A percentile compares a stretch with the other conserved stretches of the same genome.
These are phyloP conservation scores for Toxotes lorentzi DNA, from an alignment of 2,797 vertebrate species.

Conservation along the genomic window DNA sequence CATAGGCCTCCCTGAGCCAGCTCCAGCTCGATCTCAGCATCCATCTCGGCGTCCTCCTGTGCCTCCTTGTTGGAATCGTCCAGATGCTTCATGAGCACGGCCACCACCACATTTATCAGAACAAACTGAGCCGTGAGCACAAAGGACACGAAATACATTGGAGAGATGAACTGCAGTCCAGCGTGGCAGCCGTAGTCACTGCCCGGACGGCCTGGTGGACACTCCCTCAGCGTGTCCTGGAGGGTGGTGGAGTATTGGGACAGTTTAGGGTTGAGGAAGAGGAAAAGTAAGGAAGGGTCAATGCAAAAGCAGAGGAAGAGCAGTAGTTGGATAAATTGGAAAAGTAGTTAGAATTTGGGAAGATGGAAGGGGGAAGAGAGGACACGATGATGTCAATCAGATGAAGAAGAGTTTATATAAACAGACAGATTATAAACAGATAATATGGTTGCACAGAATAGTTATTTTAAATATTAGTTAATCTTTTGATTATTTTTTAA, in stretches of 20 bases:
- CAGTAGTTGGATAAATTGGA: background rate
- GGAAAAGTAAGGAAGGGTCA: background rate
- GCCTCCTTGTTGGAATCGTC: constrained; percentile 98
- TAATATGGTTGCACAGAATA: background rate
- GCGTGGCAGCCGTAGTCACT: constrained; percentile 91
- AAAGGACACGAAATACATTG: constrained; percentile 96
- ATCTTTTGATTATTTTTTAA: background rate
- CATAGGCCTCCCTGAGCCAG: constrained; percentile 91
- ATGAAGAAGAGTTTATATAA: background rate
- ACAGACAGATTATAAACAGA: too few relatives aligned
- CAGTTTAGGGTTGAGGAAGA: background rate
- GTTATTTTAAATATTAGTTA: background rate
- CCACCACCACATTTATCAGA: constrained; percentile 97
- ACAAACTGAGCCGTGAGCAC: constrained; percentile 98
- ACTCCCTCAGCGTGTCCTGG: constrained; percentile 79
- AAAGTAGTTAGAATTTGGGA: background rate
- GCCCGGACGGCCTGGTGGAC: constrained; percentile 82
- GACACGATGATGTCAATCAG: background rate
- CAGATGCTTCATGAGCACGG: constrained; percentile 92
- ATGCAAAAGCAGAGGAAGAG: background rate
- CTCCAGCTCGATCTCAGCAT: constrained; percentile 94
- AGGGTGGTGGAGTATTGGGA: background rate
- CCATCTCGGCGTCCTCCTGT: constrained; percentile 96
- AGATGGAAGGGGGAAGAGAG: background rate
- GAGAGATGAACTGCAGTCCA: constrained; percentile 95